phyloP scores from a whole-genome alignment of 1,140 invertebrate genomes.

The Bilobella aurantiaca region DNA sequence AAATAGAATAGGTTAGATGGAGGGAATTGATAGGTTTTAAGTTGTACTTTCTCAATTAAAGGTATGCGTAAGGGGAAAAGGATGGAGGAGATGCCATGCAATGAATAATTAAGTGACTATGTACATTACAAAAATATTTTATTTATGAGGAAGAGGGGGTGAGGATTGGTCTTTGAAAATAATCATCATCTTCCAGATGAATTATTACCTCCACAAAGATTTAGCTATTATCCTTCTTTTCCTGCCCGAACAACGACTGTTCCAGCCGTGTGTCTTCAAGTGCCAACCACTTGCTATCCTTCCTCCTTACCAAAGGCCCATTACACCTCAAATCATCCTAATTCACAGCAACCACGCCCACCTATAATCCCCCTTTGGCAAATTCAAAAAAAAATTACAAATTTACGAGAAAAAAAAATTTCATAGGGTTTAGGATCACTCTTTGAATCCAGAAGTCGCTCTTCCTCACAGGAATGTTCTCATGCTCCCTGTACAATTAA shows the following conservation, averaged over 20 bases:
- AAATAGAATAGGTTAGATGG: no score
- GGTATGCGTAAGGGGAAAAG: not conserved
- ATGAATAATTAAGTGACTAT: conserved; percentile 9
- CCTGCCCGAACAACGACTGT: not conserved
- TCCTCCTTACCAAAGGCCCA: not conserved
- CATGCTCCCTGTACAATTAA: not conserved
- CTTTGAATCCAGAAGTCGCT: not conserved
- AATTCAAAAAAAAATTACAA: not conserved
- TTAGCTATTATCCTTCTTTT: conserved; percentile 7
- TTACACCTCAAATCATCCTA: not conserved
- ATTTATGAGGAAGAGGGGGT: conserved; percentile 1
- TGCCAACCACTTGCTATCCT: not conserved
- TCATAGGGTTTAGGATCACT: not conserved
- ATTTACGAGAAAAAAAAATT: not conserved
- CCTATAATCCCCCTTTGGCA: not conserved
- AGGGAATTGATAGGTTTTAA: no score
- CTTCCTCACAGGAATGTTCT: not conserved
- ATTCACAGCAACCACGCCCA: not conserved
- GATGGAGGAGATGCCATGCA: not conserved
- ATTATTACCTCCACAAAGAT: conserved; percentile 4
- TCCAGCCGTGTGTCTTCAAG: not conserved
- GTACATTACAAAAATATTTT: conserved; percentile 3
- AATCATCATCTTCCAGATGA: conserved; percentile 5
- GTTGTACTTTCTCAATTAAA: not conserved
- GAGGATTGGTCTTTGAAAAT: conserved; percentile 7